phyloP scores from a whole-genome alignment of 2,797 vertebrate species.

The Triplophysa yarkandensis region DNA sequence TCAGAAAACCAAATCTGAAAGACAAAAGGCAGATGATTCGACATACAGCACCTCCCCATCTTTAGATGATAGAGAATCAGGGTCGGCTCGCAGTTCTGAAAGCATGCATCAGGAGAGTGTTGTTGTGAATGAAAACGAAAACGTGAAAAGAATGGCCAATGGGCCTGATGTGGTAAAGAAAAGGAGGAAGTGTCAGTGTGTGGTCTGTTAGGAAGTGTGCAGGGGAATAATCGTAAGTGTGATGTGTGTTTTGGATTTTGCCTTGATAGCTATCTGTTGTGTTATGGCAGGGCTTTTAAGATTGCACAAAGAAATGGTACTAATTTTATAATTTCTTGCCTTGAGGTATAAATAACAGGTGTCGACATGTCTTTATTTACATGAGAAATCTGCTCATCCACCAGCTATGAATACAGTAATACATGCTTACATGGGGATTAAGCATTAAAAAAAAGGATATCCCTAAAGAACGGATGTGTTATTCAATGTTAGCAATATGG shows the following conservation, averaged over 20 bases:
- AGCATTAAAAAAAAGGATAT: neutral
- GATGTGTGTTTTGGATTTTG: constrained; percentile 40
- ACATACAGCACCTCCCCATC: constrained; percentile 35
- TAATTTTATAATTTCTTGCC: neutral
- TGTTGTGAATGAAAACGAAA: constrained; percentile 36
- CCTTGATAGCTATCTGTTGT: constrained; percentile 24
- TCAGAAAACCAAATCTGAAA: constrained; percentile 28
- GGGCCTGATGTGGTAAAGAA: constrained; percentile 61
- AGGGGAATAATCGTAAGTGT: neutral
- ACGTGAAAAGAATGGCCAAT: constrained; percentile 26
- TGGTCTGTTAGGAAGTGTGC: constrained; percentile 63
- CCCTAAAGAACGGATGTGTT: too few species aligned
- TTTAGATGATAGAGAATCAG: constrained; percentile 16
- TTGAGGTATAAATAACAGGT: constrained; percentile 3
- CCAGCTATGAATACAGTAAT: neutral
- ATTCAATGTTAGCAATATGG: neutral
- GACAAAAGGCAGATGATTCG: constrained; percentile 33
- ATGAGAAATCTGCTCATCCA: neutral
- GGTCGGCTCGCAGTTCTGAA: constrained; percentile 6
- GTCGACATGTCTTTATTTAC: constrained; percentile 25
- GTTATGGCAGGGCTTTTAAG: neutral
- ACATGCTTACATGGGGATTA: neutral
- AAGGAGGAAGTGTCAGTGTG: constrained; percentile 73
- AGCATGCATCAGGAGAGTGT: constrained; percentile 3
- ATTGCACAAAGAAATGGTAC: constrained; percentile 1